Conservation (phyloP, 2,888 invertebrate genomes). For the Protula sp. region DNA sequence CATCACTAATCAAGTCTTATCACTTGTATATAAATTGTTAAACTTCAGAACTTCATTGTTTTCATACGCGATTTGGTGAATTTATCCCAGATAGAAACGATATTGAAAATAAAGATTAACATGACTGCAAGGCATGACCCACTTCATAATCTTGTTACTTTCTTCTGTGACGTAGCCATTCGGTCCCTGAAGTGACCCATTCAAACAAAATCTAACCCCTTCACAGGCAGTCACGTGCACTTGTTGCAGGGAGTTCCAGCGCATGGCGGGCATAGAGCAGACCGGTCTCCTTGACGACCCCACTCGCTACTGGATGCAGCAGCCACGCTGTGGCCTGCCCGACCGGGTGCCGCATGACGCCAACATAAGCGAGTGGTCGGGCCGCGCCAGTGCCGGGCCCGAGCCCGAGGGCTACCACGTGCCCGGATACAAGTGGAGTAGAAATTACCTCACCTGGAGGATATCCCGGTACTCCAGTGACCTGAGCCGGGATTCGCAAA, state of each 20-base stretch:
- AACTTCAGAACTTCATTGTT: no score
- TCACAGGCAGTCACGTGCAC: no score
- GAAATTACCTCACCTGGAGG: constrained; percentile 32
- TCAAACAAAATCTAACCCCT: no score
- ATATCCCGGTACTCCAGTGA: constrained; percentile 32
- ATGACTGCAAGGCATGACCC: no score
- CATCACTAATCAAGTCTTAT: no score
- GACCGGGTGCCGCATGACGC: constrained; percentile 18
- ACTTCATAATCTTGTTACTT: no score
- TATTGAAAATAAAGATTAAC: no score
- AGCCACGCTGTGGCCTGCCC: constrained; percentile 43
- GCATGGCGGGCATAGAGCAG: constrained; percentile 34
- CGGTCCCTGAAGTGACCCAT: no score
- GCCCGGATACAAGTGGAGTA: constrained; percentile 31
- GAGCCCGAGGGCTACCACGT: not conserved
- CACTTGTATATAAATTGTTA: no score
- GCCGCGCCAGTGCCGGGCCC: not conserved
- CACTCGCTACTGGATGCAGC: constrained; percentile 38
- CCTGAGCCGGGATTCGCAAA: constrained; percentile 18
- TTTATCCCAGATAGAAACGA: no score
- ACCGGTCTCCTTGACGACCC: constrained; percentile 36
- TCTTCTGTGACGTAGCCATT: no score
- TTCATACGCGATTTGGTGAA: no score
- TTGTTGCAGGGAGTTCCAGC: constrained; percentile 45
- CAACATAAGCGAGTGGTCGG: not conserved